A percentile compares a stretch with the other conserved stretches of the same genome.
Evolutionary conservation across 2,113 vertebrate genomes (phyloP).

Genomic region (Recurvirostra avosetta): DNA sequence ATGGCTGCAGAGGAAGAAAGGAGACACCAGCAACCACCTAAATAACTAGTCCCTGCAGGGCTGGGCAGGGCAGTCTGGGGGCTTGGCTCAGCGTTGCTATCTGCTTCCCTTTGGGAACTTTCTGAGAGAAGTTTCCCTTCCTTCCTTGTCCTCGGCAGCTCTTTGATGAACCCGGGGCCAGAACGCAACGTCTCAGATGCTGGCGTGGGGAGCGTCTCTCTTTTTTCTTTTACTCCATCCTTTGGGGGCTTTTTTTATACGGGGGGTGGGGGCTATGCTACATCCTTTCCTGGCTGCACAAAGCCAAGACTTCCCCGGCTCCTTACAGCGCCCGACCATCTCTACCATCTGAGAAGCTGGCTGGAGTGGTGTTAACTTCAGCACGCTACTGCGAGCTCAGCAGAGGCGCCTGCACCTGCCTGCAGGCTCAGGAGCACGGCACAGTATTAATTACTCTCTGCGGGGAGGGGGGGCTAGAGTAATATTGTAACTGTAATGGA

Average conservation of each 20-base stretch:
- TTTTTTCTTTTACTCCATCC: not conserved
- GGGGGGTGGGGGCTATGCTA: fast-evolving
- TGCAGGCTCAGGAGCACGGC: not conserved
- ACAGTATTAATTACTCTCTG: constrained; percentile 35
- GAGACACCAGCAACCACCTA: constrained; percentile 44
- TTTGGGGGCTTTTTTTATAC: not conserved
- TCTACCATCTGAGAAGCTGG: not conserved
- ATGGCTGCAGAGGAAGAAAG: constrained; percentile 47
- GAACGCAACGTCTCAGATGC: not conserved
- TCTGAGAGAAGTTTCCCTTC: constrained; percentile 22
- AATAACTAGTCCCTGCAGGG: constrained; percentile 42
- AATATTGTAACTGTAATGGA: not conserved
- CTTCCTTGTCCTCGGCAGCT: not conserved
- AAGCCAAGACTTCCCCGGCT: not conserved
- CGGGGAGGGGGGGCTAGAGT: not conserved
- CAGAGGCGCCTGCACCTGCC: constrained; percentile 1
- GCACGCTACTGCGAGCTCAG: not conserved
- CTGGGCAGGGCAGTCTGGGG: constrained; percentile 48
- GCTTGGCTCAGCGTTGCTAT: constrained; percentile 17
- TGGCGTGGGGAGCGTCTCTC: not conserved
- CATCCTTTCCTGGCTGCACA: not conserved
- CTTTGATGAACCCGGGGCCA: constrained; percentile 34
- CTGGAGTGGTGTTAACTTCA: not conserved
- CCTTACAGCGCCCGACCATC: not conserved
- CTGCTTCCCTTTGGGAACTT: constrained; percentile 53